A percentile compares a stretch with the other conserved stretches of the same genome.
Evolutionary conservation across 2,888 invertebrate genomes (phyloP).

Genomic region (Sclerodermus sp.): DNA sequence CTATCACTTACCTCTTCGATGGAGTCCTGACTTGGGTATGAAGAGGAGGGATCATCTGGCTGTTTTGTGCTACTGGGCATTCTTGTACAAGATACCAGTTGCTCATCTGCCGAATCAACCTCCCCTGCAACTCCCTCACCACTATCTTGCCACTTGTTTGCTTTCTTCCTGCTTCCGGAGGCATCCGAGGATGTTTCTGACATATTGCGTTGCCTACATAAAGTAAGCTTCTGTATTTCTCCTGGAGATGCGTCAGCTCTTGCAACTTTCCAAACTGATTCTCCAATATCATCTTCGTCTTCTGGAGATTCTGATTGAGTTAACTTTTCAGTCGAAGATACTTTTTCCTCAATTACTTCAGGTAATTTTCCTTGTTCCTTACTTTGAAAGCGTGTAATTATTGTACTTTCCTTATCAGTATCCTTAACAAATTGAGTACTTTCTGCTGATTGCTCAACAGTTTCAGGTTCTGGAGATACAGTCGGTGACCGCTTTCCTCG

Average conservation of each 20-base stretch:
- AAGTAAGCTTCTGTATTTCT: conserved; percentile 68
- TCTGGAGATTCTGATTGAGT: conserved; percentile 28
- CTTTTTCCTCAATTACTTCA: conserved; percentile 27
- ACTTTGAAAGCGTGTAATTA: conserved; percentile 21
- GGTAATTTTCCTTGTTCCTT: conserved; percentile 21
- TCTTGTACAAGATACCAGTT: conserved; percentile 41
- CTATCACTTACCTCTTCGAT: conserved; percentile 58
- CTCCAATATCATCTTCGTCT: conserved; percentile 41
- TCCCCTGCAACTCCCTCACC: conserved; percentile 51
- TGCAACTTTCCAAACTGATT: conserved; percentile 59
- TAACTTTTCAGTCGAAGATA: conserved; percentile 23
- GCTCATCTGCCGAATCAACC: conserved; percentile 54
- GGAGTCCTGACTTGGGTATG: conserved; percentile 52
- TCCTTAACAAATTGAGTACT: conserved; percentile 27
- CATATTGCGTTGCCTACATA: conserved; percentile 63
- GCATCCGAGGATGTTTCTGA: conserved; percentile 51
- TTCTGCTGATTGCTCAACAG: conserved; percentile 50
- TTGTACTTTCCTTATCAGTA: conserved; percentile 25
- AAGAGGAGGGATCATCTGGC: conserved; percentile 47
- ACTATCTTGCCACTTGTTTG: conserved; percentile 47
- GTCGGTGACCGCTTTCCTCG: conserved; percentile 64
- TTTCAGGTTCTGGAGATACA: conserved; percentile 60
- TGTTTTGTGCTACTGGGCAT: conserved; percentile 32
- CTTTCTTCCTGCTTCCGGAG: conserved; percentile 45
- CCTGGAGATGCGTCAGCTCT: conserved; percentile 59